Base-by-base conservation (phyloP, 1,140 invertebrate genomes). In the Diachasmimorpha longicaudata region DNA sequence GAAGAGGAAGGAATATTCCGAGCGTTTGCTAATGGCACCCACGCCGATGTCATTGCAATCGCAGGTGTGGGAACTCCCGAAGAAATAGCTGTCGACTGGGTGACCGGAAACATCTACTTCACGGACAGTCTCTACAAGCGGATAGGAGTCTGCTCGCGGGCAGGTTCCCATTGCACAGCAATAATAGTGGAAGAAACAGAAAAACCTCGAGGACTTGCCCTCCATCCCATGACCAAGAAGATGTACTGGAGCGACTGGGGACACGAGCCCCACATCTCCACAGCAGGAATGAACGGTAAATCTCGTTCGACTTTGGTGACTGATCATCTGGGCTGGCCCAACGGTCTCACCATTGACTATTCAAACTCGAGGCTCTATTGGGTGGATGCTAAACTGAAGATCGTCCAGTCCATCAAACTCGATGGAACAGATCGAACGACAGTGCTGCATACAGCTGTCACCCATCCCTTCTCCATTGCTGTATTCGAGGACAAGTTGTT, bases 191-290 rank as follows among this genome's bases (percentile, higher is more conserved):
- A 91, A 67, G 85, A 90, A 78, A 86, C 90, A 0, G 85, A 92
- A 37, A 91, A 91, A 83, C 94, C 94, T 0, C 87, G 91, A 73
- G 92, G 90, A 14, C 89, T 95, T 21, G 92, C 90, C 0, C 79
- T 94, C 3, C 88, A 93, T 87, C 91, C 93, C 0, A 86, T 6
- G 85, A 90, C 14, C 93, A 93, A 90, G 93, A 79, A 78, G 66
- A 93, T 97, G 91, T 97, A 93, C 84, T 97, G 96, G 96, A 93
- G 93, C 1, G 95, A 97, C 84, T 97, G 95, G 94, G 93, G 94
- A 10, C 81, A 89, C 11, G 89, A 90, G 23, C 92, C 95, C 0
- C 88, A 93, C 77, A 97, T 98, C 76, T 93, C 93, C 74, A 86
- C 90, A 19, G 92, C 95, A 9, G 91, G 92, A n/a, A 96, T 98